Evolutionary conservation across 2,797 vertebrate species (phyloP), one percentile per base, ranked within the genome.

Genomic region (Chaunax sp.): DNA sequence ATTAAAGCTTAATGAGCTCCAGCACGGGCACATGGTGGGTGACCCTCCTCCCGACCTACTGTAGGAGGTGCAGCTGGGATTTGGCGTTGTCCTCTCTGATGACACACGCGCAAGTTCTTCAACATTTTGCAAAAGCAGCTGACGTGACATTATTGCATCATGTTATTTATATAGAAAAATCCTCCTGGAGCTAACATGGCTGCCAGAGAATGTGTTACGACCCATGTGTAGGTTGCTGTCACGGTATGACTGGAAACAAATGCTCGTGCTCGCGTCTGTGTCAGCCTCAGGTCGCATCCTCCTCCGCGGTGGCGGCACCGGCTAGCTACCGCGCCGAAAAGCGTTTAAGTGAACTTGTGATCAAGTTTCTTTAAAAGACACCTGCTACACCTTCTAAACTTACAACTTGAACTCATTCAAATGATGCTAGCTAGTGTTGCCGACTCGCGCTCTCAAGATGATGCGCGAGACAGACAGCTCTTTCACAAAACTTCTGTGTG

Each of bases 401-500:
- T 38, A n/a, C 18, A 71, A 78, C 49, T 82, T 73, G 0, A 38
- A 10, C 16, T 4, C 33, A 16, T n/a, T 23, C 49, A 3, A 45
- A 59, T 12, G 25, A 12, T 1, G 20, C 26, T 1, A 6, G 63
- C 57, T 59, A 11, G 38, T 76, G 47, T 30, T 30, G 14, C 40
- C 23, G 13, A 54, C 15, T 47, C 40, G 35, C 4, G 23, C 19
- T 16, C 30, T 47, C 23, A 19, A 37, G 62, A 18, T 13, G 79
- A 78, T 41, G 75, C 71, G 50, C 45, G 64, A 63, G 28, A 7
- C 64, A 22, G 12, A 35, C 33, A 46, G 44, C 50, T 80, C 26
- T 51, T 53, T 59, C 54, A 9, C 46, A 75, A 88, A 89, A 88
- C 84, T 90, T 88, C 82, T 81, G 68, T 59, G 53, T 25, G 22